Percentiles rank a stretch among this genome's conserved stretches.
Conservation (phyloP, 2,113 vertebrate genomes). For the Paramormyrops kingsleyae region DNA sequence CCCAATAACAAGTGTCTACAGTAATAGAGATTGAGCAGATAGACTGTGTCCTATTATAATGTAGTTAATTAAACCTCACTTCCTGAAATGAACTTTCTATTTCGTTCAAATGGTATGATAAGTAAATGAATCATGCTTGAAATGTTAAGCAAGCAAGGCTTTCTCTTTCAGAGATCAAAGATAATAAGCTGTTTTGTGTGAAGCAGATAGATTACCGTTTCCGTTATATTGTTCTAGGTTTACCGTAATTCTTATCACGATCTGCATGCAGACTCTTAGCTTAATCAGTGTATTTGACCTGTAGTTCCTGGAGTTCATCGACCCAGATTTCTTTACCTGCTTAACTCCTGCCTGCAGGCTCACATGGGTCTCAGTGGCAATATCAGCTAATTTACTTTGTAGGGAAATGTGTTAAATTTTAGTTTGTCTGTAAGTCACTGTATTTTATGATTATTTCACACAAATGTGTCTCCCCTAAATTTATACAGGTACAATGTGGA, state of each 20-base stretch:
- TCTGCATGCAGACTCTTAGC: neutral
- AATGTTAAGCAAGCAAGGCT: neutral
- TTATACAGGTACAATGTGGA: conserved; percentile 79
- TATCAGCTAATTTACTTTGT: neutral
- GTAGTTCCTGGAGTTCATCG: neutral
- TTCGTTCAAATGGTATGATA: neutral
- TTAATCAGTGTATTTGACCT: neutral
- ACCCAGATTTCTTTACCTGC: neutral
- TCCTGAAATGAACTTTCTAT: neutral
- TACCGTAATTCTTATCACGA: neutral
- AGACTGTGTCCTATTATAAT: neutral
- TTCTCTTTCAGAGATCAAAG: neutral
- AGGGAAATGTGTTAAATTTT: neutral
- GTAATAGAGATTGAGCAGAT: neutral
- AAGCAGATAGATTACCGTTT: neutral
- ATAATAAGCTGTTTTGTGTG: neutral
- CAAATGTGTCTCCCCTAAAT: conserved; percentile 22
- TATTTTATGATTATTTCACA: neutral
- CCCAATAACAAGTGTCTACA: neutral
- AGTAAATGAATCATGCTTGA: neutral
- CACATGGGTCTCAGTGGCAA: neutral
- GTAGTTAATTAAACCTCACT: neutral
- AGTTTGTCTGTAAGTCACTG: neutral
- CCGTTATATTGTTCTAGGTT: neutral
- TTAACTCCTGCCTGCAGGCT: neutral